A percentile compares a stretch with the other conserved stretches of the same genome.
These are phyloP conservation scores for Beroe ovata DNA, from an alignment of 37 sponge, comb jelly and placozoan species.

Conservation along the genomic window DNA sequence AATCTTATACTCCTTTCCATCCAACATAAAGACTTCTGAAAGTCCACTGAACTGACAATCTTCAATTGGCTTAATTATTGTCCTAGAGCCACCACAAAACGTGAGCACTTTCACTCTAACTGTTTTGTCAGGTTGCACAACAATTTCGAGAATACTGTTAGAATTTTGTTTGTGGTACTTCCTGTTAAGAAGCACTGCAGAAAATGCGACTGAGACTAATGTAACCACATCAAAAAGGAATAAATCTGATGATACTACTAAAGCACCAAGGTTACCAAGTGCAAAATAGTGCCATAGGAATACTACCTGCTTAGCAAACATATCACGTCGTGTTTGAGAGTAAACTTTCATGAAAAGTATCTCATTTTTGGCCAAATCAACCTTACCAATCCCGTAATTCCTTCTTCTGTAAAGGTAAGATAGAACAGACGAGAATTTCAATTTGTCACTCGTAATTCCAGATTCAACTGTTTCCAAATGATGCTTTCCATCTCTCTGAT, in stretches of 20 bases:
- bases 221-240: slow-evolving; percentile 21
- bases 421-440: too few species aligned
- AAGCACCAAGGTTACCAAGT: background rate
- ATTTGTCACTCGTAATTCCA: too few species aligned
- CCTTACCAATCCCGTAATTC: slow-evolving; percentile 5
- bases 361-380: background rate
- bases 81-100: slow-evolving; percentile 1
- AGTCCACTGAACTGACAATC: slow-evolving; percentile 27
- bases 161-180: background rate
- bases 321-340: background rate
- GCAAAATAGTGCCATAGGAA: slow-evolving; percentile 23
- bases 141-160: background rate
- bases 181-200: background rate
- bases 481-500: too few species aligned
- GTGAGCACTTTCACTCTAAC: slow-evolving; percentile 7
- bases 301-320: background rate
- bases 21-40: background rate
- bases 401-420: background rate
- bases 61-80: background rate
- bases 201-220: background rate
- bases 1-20: background rate
- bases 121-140: background rate
- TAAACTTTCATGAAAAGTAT: slow-evolving; percentile 18
- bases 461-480: too few species aligned
- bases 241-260: slow-evolving; percentile 1